These are phyloP conservation scores for Drosophila sproati DNA, from an alignment of 1,140 invertebrate species.

Conservation along the genomic window DNA sequence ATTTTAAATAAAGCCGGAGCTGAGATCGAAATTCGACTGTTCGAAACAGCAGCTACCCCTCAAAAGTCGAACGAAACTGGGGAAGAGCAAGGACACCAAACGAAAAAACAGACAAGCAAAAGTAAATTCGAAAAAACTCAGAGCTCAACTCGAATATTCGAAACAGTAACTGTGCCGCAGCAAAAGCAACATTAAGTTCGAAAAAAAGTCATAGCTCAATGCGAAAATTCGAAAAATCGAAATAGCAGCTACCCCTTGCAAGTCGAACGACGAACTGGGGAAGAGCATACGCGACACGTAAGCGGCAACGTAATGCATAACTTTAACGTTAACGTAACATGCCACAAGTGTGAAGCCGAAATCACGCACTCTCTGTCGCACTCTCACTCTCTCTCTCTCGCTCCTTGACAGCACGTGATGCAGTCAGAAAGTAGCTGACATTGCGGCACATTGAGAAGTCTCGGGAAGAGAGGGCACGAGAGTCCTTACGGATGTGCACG, in stretches of 20 bases:
- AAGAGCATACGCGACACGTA: conserved; percentile 11
- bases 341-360: conserved; percentile 69
- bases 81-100: neutral
- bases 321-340: conserved; percentile 49
- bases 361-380: conserved; percentile 20
- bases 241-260: conserved; percentile 16
- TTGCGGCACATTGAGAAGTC: conserved; percentile 51
- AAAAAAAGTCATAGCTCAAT: neutral
- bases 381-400: conserved; percentile 20
- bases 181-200: neutral
- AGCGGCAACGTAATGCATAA: conserved; percentile 16
- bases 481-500: conserved; percentile 32
- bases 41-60: conserved; percentile 17
- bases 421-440: conserved; percentile 63
- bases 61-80: neutral
- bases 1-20: neutral
- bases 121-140: too few species aligned
- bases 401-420: conserved; percentile 68
- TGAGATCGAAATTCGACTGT: conserved; percentile 3
- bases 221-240: conserved; percentile 14
- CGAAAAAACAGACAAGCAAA: too few species aligned
- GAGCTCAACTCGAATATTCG: too few species aligned
- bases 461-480: conserved; percentile 12
- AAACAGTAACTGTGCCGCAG: neutral
- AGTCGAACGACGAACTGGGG: neutral